Evolutionary conservation across 2,797 vertebrate species (phyloP).

Genomic region (Mastacembelus armatus): DNA sequence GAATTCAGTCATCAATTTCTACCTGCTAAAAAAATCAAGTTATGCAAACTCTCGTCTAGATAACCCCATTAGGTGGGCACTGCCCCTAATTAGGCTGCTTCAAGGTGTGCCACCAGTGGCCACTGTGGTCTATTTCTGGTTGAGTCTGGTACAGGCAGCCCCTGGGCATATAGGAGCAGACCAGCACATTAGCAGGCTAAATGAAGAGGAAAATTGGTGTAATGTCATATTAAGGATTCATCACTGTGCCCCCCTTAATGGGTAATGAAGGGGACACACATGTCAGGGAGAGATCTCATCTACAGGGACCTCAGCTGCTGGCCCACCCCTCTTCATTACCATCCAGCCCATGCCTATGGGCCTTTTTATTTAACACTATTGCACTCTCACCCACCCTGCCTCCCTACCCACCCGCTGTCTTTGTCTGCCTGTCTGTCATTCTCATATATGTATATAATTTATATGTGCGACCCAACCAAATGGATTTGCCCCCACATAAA

Average conservation of each 20-base stretch:
- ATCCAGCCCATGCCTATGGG: slow-evolving; percentile 72
- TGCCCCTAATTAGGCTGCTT: slow-evolving; percentile 85
- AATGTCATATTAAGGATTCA: slow-evolving; percentile 99
- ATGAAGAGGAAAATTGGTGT: slow-evolving; percentile 99
- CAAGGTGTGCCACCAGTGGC: slow-evolving; percentile 84
- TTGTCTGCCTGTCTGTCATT: neutral
- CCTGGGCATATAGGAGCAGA: slow-evolving; percentile 86
- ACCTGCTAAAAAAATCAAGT: slow-evolving; percentile 55
- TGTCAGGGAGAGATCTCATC: slow-evolving; percentile 82
- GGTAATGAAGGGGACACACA: slow-evolving; percentile 81
- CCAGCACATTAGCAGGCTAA: slow-evolving; percentile 93
- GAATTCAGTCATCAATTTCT: slow-evolving; percentile 54
- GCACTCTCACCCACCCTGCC: slow-evolving; percentile 48
- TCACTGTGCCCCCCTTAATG: slow-evolving; percentile 91
- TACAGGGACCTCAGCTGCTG: slow-evolving; percentile 81
- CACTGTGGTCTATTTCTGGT: slow-evolving; percentile 84
- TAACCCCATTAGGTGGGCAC: slow-evolving; percentile 80
- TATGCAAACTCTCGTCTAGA: slow-evolving; percentile 78
- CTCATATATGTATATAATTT: slow-evolving; percentile 69
- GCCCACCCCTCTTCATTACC: slow-evolving; percentile 76
- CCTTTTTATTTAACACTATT: slow-evolving; percentile 80
- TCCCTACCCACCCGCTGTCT: neutral
- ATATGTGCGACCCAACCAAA: slow-evolving; percentile 67
- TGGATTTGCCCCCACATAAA: slow-evolving; percentile 75
- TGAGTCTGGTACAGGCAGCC: slow-evolving; percentile 85